A percentile compares a stretch with the other conserved stretches of the same genome.
These are phyloP conservation scores for Hipparchia sbordonii DNA, from an alignment of 2,888 invertebrate genomes.

Conservation along the genomic window DNA sequence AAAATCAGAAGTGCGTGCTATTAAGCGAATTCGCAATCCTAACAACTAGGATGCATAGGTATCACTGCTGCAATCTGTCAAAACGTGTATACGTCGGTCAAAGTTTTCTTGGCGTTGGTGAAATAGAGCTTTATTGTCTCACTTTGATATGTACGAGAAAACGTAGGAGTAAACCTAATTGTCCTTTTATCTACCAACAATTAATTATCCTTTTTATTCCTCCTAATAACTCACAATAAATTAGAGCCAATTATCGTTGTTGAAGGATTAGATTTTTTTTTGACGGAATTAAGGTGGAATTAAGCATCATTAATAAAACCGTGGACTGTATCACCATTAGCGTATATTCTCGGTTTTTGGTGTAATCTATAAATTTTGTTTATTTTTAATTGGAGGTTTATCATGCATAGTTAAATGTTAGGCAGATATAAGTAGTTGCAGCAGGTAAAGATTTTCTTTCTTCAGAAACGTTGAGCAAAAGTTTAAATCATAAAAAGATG, in stretches of 20 bases:
- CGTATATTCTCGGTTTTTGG: neutral
- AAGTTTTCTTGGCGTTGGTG: too few species aligned
- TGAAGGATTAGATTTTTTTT: conserved; percentile 10
- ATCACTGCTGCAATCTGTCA: too few species aligned
- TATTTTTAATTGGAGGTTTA: neutral
- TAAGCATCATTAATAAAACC: conserved; percentile 7
- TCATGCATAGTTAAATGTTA: neutral
- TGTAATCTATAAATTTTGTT: neutral
- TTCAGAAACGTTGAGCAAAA: too few species aligned
- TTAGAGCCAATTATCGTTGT: conserved; percentile 18
- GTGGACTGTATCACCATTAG: conserved; percentile 9
- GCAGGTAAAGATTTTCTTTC: neutral
- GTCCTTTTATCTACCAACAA: neutral
- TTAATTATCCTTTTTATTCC: conserved; percentile 17
- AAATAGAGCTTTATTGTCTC: too few species aligned
- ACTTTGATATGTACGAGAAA: too few species aligned
- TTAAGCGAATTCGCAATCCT: too few species aligned
- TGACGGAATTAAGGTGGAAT: conserved; percentile 15
- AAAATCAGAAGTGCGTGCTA: too few species aligned
- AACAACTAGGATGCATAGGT: too few species aligned
- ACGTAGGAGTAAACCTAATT: too few species aligned
- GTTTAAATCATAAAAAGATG: too few species aligned
- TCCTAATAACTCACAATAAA: conserved; percentile 20
- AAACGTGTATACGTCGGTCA: too few species aligned
- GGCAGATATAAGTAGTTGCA: neutral